phyloP scores from a whole-genome alignment of 2,797 vertebrate genomes.

The Molossus alvarezi region DNA sequence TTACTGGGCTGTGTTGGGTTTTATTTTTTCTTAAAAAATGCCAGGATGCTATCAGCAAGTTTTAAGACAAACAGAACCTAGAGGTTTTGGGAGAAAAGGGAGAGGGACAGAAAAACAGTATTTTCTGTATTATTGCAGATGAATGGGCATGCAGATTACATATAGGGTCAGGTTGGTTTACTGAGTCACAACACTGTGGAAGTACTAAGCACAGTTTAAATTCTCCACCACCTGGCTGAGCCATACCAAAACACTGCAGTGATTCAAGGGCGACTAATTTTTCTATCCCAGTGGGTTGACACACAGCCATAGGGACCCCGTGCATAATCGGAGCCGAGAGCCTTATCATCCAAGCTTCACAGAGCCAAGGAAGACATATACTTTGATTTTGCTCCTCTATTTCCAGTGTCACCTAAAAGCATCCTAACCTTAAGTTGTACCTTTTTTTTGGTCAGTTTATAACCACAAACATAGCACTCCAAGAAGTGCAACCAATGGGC shows the following conservation, averaged over 20 bases:
- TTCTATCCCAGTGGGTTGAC: neutral
- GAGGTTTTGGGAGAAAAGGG: neutral
- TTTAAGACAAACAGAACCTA: constrained; percentile 28
- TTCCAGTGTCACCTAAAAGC: constrained; percentile 66
- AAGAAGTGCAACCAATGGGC: neutral
- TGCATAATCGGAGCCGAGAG: neutral
- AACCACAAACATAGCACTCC: constrained; percentile 49
- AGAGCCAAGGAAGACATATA: neutral
- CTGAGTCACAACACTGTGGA: neutral
- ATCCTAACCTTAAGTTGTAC: constrained; percentile 55
- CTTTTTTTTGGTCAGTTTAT: constrained; percentile 65
- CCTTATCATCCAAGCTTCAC: neutral
- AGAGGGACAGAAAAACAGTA: neutral
- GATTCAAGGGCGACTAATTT: neutral
- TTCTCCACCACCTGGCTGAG: neutral
- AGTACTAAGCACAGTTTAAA: neutral
- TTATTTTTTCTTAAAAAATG: neutral
- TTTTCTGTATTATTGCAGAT: neutral
- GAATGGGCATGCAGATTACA: neutral
- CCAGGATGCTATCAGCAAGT: neutral
- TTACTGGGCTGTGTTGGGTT: neutral
- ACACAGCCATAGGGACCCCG: neutral
- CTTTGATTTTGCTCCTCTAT: constrained; percentile 72
- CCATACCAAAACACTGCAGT: neutral
- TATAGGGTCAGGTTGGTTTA: neutral